A percentile compares a stretch with the other conserved stretches of the same genome.
These are phyloP conservation scores for Neosilurus hyrtlii DNA, from an alignment of 2,797 vertebrate species.

Conservation along the genomic window DNA sequence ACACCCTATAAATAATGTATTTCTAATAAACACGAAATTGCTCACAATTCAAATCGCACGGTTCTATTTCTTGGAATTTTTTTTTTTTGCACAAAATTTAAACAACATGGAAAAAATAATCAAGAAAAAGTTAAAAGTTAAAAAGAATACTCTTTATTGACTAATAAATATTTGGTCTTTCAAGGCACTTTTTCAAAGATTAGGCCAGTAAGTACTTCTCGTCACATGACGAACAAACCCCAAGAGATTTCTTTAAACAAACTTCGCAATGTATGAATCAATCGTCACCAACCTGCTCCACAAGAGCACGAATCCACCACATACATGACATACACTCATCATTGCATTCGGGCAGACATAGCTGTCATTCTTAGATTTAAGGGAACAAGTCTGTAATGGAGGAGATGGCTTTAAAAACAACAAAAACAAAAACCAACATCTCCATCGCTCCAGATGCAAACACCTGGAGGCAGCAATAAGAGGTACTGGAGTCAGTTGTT, in stretches of 20 bases:
- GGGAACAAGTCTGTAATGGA: slow-evolving; percentile 30
- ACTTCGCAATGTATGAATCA: slow-evolving; percentile 26
- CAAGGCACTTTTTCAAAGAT: slow-evolving; percentile 70
- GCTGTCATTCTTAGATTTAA: slow-evolving; percentile 26
- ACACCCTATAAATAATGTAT: neutral
- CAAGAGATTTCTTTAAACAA: slow-evolving; percentile 11
- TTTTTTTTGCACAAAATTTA: neutral
- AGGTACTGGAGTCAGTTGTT: slow-evolving; percentile 50
- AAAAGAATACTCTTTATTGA: slow-evolving; percentile 58
- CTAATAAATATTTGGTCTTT: slow-evolving; percentile 66
- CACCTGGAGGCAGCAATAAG: slow-evolving; percentile 1
- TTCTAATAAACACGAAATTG: neutral
- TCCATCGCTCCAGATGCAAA: slow-evolving; percentile 12
- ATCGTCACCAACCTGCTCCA: slow-evolving; percentile 50
- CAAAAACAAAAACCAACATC: neutral
- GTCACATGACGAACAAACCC: slow-evolving; percentile 60
- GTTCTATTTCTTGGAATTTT: neutral
- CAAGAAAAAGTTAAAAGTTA: slow-evolving; percentile 34
- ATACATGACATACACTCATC: slow-evolving; percentile 16
- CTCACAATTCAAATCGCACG: neutral
- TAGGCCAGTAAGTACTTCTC: slow-evolving; percentile 73
- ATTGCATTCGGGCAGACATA: slow-evolving; percentile 9
- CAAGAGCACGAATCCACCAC: slow-evolving; percentile 49
- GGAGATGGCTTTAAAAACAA: slow-evolving; percentile 17
- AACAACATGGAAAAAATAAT: neutral